A percentile compares a stretch with the other conserved stretches of the same genome.
Conservation (phyloP, 2,797 vertebrate species). For the Australoheros facetus region DNA sequence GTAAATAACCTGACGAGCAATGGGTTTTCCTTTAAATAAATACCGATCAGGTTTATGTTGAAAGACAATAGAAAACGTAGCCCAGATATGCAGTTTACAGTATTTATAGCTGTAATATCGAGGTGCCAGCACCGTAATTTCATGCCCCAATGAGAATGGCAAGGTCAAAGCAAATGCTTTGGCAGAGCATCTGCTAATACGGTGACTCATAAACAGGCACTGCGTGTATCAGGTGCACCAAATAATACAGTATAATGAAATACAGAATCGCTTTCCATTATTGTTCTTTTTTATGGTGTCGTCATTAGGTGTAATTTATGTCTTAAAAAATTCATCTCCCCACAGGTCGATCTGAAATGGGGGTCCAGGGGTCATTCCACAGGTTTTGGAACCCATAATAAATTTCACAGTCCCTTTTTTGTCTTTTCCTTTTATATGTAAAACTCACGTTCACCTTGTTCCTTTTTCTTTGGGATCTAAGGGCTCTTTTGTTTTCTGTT, state of each 20-base stretch:
- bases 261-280: constrained; percentile 99
- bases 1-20: constrained; percentile 99
- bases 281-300: constrained; percentile 99
- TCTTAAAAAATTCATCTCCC: constrained; percentile 95
- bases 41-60: constrained; percentile 99
- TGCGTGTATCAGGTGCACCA: constrained; percentile 99
- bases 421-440: constrained; percentile 84
- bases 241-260: constrained; percentile 99
- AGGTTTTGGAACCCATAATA: constrained; percentile 89
- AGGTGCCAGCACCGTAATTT: constrained; percentile 99
- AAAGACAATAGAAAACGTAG: constrained; percentile 99
- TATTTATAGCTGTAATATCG: constrained; percentile 99
- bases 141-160: constrained; percentile 99
- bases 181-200: constrained; percentile 99
- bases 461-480: constrained; percentile 78
- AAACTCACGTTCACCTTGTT: constrained; percentile 79
- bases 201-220: constrained; percentile 99
- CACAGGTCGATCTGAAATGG: constrained; percentile 95
- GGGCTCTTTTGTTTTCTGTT: constrained; percentile 77
- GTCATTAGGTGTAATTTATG: constrained; percentile 99
- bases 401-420: constrained; percentile 76
- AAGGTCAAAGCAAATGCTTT: constrained; percentile 99
- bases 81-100: constrained; percentile 99
- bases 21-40: constrained; percentile 99
- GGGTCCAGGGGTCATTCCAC: constrained; percentile 95